phyloP scores from a whole-genome alignment of 2,113 vertebrate genomes.

The Lanius ludovicianus region DNA sequence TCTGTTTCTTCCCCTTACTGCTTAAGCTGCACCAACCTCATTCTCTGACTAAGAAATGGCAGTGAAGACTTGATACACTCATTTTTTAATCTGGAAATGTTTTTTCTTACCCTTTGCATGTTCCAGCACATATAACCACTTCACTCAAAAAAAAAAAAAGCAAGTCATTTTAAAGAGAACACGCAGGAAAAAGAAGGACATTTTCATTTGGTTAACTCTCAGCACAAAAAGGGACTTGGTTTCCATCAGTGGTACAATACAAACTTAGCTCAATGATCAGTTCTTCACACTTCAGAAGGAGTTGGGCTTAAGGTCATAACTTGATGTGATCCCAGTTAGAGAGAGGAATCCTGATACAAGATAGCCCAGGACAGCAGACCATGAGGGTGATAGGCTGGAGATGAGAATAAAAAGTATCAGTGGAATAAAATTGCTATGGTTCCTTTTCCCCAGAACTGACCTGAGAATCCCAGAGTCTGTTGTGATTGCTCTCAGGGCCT shows the following conservation, averaged over 20 bases:
- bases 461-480: background rate
- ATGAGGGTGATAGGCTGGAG: background rate
- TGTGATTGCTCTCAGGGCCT: background rate
- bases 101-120: background rate
- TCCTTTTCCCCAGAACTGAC: background rate
- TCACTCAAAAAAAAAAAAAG: background rate
- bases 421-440: background rate
- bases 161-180: background rate
- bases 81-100: background rate
- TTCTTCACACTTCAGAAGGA: background rate
- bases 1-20: background rate
- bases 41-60: background rate
- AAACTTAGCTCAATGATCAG: background rate
- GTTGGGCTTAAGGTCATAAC: background rate
- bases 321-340: background rate
- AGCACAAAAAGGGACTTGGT: background rate
- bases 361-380: background rate
- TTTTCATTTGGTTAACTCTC: background rate
- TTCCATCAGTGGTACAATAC: background rate
- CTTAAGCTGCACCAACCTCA: background rate
- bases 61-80: background rate
- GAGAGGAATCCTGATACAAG: background rate
- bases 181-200: background rate
- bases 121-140: background rate
- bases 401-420: background rate